phyloP scores from a whole-genome alignment of 2,113 vertebrate genomes.

The Xyliphius kryptos region DNA sequence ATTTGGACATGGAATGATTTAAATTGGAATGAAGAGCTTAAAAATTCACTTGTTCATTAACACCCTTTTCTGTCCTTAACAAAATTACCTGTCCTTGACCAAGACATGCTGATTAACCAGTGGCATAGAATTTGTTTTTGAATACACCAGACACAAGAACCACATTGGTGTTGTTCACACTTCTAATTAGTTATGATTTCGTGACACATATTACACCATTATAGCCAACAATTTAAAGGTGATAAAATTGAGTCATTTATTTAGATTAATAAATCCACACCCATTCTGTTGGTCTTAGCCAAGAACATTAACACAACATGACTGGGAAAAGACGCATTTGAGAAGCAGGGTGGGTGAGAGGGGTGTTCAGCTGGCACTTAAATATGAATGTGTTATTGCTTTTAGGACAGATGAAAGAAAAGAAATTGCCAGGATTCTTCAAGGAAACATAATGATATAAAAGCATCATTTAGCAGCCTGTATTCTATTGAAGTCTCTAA shows the following conservation, averaged over 20 bases:
- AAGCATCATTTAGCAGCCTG: constrained; percentile 42
- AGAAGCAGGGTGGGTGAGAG: not conserved
- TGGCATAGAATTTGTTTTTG: constrained; percentile 46
- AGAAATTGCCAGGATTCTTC: constrained; percentile 19
- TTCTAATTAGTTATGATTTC: constrained; percentile 55
- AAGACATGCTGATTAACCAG: constrained; percentile 49
- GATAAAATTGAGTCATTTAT: constrained; percentile 38
- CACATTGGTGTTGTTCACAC: constrained; percentile 54
- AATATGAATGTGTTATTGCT: constrained; percentile 48
- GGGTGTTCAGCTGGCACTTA: not conserved
- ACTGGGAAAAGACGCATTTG: constrained; percentile 1
- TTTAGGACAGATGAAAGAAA: constrained; percentile 45
- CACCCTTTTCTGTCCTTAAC: constrained; percentile 49
- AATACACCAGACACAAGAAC: constrained; percentile 49
- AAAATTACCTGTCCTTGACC: constrained; percentile 51
- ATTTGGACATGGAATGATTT: too few relatives aligned
- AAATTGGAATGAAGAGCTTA: too few relatives aligned
- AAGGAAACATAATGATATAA: constrained; percentile 27
- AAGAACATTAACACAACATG: constrained; percentile 20
- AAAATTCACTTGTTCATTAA: constrained; percentile 59
- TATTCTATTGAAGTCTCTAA: too few relatives aligned
- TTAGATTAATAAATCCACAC: constrained; percentile 29
- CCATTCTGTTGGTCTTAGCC: constrained; percentile 17
- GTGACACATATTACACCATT: constrained; percentile 37
- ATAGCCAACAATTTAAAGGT: constrained; percentile 46